phyloP scores from a whole-genome alignment of 2,113 vertebrate species.

The Mormoops blainvillei region DNA sequence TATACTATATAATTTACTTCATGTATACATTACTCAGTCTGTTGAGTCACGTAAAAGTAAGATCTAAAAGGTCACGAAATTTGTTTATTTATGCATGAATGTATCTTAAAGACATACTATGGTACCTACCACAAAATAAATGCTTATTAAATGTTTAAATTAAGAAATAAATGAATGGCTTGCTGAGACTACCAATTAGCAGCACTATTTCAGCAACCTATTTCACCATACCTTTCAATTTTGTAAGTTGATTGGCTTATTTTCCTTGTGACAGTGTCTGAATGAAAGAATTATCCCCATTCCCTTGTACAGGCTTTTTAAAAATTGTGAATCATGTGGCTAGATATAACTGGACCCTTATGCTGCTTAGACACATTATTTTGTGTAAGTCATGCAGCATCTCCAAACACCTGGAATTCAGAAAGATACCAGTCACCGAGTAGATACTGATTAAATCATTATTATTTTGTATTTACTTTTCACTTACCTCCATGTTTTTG shows the following conservation, averaged over 20 bases:
- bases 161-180: background rate
- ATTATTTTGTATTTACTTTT: background rate
- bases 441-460: background rate
- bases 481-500: background rate
- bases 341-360: background rate
- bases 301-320: background rate
- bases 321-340: background rate
- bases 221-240: background rate
- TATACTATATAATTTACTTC: background rate
- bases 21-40: background rate
- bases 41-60: background rate
- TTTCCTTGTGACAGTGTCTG: background rate
- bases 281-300: background rate
- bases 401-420: background rate
- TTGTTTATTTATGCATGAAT: background rate
- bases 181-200: background rate
- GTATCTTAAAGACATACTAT: background rate
- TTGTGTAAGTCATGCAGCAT: background rate
- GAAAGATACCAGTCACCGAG: background rate
- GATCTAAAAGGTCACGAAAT: background rate
- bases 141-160: background rate
- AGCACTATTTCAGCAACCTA: background rate
- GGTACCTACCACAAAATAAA: too few relatives aligned
- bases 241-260: background rate
- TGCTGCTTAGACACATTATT: background rate